Evolutionary conservation across 2,113 vertebrate species (phyloP).

Genomic region (Clarias macrocephalus): DNA sequence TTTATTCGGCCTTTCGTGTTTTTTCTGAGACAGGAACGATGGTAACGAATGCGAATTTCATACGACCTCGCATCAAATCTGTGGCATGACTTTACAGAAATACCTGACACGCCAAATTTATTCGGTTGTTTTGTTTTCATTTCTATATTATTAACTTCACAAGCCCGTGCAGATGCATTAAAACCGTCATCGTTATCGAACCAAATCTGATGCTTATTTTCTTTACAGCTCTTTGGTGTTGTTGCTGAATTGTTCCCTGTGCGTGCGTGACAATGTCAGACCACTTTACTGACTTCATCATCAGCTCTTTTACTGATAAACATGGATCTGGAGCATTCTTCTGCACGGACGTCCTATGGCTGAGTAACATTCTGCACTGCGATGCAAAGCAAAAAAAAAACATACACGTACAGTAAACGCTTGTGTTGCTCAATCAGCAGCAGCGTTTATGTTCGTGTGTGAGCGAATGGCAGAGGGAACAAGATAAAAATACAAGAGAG

Average conservation of each 20-base stretch:
- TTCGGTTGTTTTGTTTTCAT: background rate
- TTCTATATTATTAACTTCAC: background rate
- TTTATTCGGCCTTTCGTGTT: too few species aligned
- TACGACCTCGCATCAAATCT: conserved; percentile 34
- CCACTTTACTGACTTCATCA: background rate
- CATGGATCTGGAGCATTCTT: background rate
- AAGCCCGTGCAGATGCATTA: background rate
- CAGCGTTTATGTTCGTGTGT: background rate
- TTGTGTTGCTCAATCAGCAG: background rate
- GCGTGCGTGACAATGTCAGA: conserved; percentile 9
- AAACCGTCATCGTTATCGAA: background rate
- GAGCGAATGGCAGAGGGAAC: background rate
- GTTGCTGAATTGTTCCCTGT: background rate
- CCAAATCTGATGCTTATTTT: conserved; percentile 9
- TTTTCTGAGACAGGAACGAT: background rate
- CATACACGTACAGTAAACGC: background rate
- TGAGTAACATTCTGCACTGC: background rate
- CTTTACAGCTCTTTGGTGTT: background rate
- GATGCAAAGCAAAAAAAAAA: background rate
- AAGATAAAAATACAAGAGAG: background rate
- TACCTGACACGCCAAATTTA: background rate
- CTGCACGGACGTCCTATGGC: background rate
- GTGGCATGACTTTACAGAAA: background rate
- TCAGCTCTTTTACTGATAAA: background rate
- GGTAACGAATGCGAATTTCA: conserved; percentile 34